A percentile compares a stretch with the other conserved stretches of the same genome.
phyloP scores from a whole-genome alignment of 2,888 invertebrate species.

The Microctonus hyperodae region DNA sequence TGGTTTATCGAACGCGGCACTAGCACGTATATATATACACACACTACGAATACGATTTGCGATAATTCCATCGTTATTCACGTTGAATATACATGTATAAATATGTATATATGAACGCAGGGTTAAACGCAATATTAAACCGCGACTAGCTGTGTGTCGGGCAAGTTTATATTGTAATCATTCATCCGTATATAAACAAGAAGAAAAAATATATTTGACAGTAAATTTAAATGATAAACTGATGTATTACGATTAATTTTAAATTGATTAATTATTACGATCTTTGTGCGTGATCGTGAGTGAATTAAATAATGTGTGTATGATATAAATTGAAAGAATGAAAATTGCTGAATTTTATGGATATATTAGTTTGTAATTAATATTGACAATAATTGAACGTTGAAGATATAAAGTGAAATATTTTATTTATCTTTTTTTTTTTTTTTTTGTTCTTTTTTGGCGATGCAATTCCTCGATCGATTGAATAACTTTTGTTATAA shows the following conservation, averaged over 20 bases:
- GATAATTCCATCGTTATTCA: constrained; percentile 34
- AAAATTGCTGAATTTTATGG: not conserved
- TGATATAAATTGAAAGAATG: not conserved
- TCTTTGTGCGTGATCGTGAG: not conserved
- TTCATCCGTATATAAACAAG: not conserved
- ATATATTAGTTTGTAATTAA: not conserved
- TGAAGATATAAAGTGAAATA: not conserved
- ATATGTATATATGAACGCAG: not conserved
- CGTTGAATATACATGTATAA: constrained; percentile 2
- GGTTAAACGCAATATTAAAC: constrained; percentile 13
- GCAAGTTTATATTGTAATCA: constrained; percentile 12
- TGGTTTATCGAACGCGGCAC: constrained; percentile 37
- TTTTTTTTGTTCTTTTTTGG: not conserved
- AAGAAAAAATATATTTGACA: not conserved
- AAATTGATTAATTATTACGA: too few relatives aligned
- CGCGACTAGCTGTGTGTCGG: constrained; percentile 20
- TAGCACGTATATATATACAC: not conserved
- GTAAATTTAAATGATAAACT: not conserved
- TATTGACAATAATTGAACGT: not conserved
- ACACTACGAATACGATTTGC: constrained; percentile 32
- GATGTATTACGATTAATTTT: too few relatives aligned
- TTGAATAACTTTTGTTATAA: not conserved
- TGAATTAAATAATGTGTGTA: not conserved
- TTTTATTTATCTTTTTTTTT: not conserved
- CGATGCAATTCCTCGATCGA: not conserved